Conservation (phyloP, 2,113 vertebrate species). For the Aptenodytes forsteri region DNA sequence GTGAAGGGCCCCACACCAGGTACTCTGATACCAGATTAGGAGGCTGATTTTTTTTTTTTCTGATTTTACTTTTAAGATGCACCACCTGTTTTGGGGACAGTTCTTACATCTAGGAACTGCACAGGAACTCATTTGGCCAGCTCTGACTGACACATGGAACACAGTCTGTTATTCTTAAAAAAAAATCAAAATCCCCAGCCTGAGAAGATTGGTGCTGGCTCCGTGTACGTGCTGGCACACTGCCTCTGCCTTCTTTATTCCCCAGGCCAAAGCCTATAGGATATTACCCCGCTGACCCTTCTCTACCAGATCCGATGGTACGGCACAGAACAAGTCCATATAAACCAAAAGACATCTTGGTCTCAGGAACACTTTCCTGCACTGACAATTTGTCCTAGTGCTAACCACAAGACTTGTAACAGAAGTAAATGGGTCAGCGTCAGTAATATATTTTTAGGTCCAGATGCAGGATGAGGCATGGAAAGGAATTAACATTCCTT, state of each 20-base stretch:
- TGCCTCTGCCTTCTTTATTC: not conserved
- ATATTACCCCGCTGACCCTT: not conserved
- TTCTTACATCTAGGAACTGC: not conserved
- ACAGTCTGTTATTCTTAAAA: not conserved
- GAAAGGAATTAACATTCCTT: not conserved
- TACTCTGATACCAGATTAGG: not conserved
- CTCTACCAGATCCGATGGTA: accelerated
- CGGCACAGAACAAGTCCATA: not conserved
- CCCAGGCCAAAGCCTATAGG: not conserved
- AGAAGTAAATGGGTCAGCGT: not conserved
- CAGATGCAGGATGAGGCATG: not conserved
- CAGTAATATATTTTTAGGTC: not conserved
- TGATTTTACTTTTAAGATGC: not conserved
- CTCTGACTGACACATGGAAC: not conserved
- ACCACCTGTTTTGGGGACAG: not conserved
- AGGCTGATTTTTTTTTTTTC: not conserved
- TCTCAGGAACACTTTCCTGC: not conserved
- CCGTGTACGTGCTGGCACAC: accelerated
- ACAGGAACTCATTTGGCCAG: not conserved
- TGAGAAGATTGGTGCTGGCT: not conserved
- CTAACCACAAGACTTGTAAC: not conserved
- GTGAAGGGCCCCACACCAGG: not conserved
- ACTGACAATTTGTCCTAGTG: not conserved
- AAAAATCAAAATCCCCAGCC: not conserved
- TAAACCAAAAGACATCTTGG: not conserved